Conservation (phyloP, 2,797 vertebrate species). For the Lagocephalus sceleratus region DNA sequence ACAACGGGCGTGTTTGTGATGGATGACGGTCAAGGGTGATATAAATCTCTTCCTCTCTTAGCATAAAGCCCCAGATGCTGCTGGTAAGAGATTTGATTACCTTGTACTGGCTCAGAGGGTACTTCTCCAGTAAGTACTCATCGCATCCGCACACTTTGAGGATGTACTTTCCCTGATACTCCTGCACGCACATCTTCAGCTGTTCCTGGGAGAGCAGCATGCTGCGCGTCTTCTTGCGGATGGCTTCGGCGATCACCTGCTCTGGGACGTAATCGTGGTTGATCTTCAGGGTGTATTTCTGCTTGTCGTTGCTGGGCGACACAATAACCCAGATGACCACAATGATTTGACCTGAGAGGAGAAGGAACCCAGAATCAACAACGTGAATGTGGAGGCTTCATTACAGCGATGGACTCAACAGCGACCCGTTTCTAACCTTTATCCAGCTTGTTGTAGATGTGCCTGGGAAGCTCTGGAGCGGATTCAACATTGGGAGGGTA, state of each 20-base stretch:
- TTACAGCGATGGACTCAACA: neutral
- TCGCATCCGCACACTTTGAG: constrained; percentile 98
- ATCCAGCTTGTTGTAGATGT: constrained; percentile 96
- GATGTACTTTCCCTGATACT: constrained; percentile 99
- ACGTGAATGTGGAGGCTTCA: no score
- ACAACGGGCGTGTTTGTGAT: constrained; percentile 19
- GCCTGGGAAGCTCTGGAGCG: constrained; percentile 90
- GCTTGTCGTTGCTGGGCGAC: constrained; percentile 97
- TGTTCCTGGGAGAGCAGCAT: constrained; percentile 96
- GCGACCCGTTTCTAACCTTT: constrained; percentile 81
- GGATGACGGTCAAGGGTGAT: constrained; percentile 41
- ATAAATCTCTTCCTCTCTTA: constrained; percentile 15
- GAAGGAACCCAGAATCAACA: neutral
- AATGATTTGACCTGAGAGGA: constrained; percentile 90
- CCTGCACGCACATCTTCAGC: constrained; percentile 97
- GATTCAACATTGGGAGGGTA: constrained; percentile 98
- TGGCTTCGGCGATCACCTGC: constrained; percentile 98
- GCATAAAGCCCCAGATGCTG: constrained; percentile 27
- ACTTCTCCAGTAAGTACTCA: constrained; percentile 97
- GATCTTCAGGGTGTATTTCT: constrained; percentile 98
- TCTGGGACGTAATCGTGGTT: constrained; percentile 97
- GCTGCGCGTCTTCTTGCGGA: constrained; percentile 96
- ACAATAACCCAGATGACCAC: constrained; percentile 99
- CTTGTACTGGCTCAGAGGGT: constrained; percentile 98
- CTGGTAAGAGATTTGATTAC: constrained; percentile 74